phyloP scores from a whole-genome alignment of 2,113 vertebrate genomes.

The Callipepla squamata region DNA sequence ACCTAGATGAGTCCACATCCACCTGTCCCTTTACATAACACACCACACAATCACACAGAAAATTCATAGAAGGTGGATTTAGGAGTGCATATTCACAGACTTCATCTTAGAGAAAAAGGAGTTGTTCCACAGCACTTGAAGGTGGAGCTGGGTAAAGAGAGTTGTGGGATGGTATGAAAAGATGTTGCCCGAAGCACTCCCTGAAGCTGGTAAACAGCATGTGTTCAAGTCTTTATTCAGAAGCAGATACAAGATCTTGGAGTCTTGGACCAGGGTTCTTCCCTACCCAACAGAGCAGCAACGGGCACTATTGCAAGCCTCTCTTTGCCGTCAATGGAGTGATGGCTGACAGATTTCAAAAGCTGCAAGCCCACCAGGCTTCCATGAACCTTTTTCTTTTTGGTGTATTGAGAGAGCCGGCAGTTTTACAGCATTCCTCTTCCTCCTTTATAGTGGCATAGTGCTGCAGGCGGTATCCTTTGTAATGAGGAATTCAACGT shows the following conservation, averaged over 20 bases:
- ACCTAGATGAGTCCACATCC: rapidly evolving
- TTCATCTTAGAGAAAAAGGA: neutral
- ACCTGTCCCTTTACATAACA: neutral
- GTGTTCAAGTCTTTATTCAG: neutral
- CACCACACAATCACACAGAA: neutral
- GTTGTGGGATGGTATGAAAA: neutral
- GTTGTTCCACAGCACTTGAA: neutral
- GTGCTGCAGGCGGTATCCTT: neutral
- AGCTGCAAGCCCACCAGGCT: neutral
- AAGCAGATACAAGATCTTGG: neutral
- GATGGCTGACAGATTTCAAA: neutral
- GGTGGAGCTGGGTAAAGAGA: neutral
- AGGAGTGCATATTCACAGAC: neutral
- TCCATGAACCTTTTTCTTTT: neutral
- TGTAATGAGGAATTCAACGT: neutral
- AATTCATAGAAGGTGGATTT: neutral
- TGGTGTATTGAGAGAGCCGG: neutral
- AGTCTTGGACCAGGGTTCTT: neutral
- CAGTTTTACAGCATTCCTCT: neutral
- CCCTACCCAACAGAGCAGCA: neutral
- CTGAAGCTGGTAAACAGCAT: neutral
- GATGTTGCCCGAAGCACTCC: neutral
- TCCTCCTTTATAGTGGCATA: neutral
- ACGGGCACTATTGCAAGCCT: neutral
- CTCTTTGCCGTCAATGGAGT: neutral